Base-by-base conservation (phyloP, 2,113 vertebrate species). In the Loxodonta africana region DNA sequence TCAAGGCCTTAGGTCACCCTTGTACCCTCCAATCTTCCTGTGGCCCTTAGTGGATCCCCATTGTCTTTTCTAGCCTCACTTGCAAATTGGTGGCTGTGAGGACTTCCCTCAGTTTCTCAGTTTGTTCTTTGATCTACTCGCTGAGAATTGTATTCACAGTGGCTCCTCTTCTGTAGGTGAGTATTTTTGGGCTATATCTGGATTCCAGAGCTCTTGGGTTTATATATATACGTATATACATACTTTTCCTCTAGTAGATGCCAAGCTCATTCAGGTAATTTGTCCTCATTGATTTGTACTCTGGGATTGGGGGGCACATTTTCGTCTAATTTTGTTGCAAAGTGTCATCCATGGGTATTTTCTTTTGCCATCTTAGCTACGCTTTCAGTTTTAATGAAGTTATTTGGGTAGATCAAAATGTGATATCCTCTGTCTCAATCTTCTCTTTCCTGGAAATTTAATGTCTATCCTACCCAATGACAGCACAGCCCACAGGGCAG, bases 301-400 rank as follows among this genome's bases (percentile, higher is more conserved):
- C 26, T 80, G 73, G 62, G 46, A 63, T n/a, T 86, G 23, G 37
- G 60, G 37, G n/a, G 5, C 20, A 28, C 15, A n/a, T 80, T 85
- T 95, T 48, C 51, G 44, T 53, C 62, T 77, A 48, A 76, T 88
- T 63, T 65, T 84, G 44, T 84, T 94, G 65, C 83, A 94, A 91
- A 67, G 14, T 74, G 1, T n/a, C 62, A 12, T 73, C 53, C 9
- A 8, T 14, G 25, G 10, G 3, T 10, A 26, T 25, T 60, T 88
- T 83, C 25, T 84, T 78, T 78, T 67, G 57, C 37, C 62, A 48
- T 63, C 62, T 62, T 77, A 48, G 48, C 73, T 91, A 30, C 23
- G 77, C 28, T 26, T 5, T 60, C 76, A 76, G 25, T 77, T 88
- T 94, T 83, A 73, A 73, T 86, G 46, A 51, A 82, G 41, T 15